Evolutionary conservation across 2,888 invertebrate species (phyloP).

Genomic region (Sarcophaga subvicina): DNA sequence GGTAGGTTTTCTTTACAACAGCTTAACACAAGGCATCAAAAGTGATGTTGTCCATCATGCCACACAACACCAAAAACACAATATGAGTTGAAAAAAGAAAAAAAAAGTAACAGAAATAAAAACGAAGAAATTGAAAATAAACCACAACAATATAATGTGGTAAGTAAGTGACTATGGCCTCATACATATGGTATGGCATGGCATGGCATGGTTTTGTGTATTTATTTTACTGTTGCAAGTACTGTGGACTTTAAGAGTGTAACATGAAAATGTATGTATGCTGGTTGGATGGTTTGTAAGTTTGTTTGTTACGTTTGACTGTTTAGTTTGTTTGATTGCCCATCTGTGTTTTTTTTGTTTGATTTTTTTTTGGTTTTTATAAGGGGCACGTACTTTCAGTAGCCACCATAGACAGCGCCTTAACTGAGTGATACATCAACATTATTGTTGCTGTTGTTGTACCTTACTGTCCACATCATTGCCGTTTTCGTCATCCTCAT

Average conservation of each 20-base stretch:
- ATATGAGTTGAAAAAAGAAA: constrained; percentile 38
- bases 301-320: constrained; percentile 8
- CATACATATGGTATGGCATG: constrained; percentile 46
- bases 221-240: constrained; percentile 37
- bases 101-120: neutral
- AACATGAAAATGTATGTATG: constrained; percentile 35
- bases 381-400: constrained; percentile 67
- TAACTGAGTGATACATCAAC: constrained; percentile 68
- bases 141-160: constrained; percentile 55
- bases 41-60: constrained; percentile 71
- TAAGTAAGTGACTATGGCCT: constrained; percentile 33
- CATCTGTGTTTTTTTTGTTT: constrained; percentile 45
- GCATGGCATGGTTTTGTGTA: constrained; percentile 18
- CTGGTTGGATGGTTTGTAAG: constrained; percentile 6
- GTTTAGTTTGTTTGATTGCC: constrained; percentile 61
- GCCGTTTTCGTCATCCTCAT: constrained; percentile 31
- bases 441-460: constrained; percentile 45
- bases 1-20: constrained; percentile 21
- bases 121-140: constrained; percentile 13
- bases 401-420: constrained; percentile 66
- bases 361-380: constrained; percentile 26
- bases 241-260: constrained; percentile 26
- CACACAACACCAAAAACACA: constrained; percentile 69
- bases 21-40: constrained; percentile 66
- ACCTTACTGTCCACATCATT: constrained; percentile 50